Conservation (phyloP, 2,113 vertebrate species). For the Physeter macrocephalus region DNA sequence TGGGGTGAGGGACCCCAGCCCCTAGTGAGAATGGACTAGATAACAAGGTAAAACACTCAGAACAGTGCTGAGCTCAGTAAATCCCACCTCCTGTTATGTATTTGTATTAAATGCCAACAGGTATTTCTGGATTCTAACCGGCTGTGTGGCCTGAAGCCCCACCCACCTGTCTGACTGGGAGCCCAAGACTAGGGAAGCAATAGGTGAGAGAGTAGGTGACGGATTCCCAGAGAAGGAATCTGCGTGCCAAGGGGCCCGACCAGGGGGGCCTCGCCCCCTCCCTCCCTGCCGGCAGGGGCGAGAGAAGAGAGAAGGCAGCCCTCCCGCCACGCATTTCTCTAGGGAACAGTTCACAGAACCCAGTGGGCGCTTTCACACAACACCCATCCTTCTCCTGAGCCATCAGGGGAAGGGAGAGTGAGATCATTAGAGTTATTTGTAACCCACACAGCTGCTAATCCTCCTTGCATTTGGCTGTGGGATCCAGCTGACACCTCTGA, state of each 20-base stretch:
- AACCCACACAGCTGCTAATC: slow-evolving; percentile 49
- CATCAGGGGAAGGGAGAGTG: background rate
- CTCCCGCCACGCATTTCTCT: background rate
- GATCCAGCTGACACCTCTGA: background rate
- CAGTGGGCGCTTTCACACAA: slow-evolving; percentile 18
- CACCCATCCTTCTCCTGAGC: slow-evolving; percentile 42
- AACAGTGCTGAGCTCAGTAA: background rate
- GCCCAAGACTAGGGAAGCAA: background rate
- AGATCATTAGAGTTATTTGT: slow-evolving; percentile 32
- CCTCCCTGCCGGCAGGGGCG: background rate
- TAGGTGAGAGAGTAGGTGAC: background rate
- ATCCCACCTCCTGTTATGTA: too few species aligned
- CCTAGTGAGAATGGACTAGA: too few species aligned
- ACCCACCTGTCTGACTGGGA: background rate
- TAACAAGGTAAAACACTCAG: background rate
- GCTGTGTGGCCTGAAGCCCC: background rate
- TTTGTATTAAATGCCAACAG: background rate
- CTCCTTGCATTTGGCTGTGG: background rate
- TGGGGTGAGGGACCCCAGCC: background rate
- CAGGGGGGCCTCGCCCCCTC: too few species aligned
- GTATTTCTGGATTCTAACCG: background rate
- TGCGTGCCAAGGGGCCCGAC: background rate
- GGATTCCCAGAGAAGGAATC: background rate
- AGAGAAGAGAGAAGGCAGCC: background rate
- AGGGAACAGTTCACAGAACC: background rate